Evolutionary conservation across 2,888 invertebrate genomes (phyloP), one percentile per base, ranked within the genome.

Genomic region (Drosophila anceps): DNA sequence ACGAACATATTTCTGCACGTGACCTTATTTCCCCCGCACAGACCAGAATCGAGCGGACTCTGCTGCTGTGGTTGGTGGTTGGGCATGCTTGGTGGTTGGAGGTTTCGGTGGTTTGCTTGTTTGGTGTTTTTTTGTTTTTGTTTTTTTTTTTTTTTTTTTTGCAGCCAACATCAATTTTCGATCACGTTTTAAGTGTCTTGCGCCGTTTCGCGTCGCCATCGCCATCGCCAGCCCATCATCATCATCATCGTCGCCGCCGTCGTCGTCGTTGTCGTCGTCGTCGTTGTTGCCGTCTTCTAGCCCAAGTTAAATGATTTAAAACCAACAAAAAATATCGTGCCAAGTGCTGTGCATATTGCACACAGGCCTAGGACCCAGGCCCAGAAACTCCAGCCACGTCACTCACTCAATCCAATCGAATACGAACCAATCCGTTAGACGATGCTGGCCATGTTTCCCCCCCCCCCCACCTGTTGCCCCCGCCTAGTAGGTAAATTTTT

Each of bases 121-220:
- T 82, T 69, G 67, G 12, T 73, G 67, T 58, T 75, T 76, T 24
- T n/a, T n/a, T n/a, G n/a, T 46, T 44, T 24, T 7, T 18, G 6
- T 2, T 37, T 8, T 9, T 3, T 13, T 13, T 8, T 7, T 4
- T 15, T 44, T 24, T 8, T 46, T 48, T 29, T 37, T n/a, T 37
- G 60, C 65, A 60, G 61, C 60, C 82, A 89, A 87, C 90, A 87
- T 89, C 86, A 89, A 87, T 87, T 89, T 87, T 89, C 86, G 89
- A 89, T 87, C 86, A 87, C 89, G 86, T 87, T 87, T 87, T 87
- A 84, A 89, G 88, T 89, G 89, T 87, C 90, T 87, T 87, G 88
- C 81, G 81, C 83, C 85, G 76, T 64, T 27, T 75, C 57, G 63
- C 81, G 71, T 68, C 74, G 75, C 69, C 81, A 63, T 58, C 68